A percentile compares a stretch with the other conserved stretches of the same genome.
Evolutionary conservation across 1,140 invertebrate genomes (phyloP).

Genomic region (Homarus americanus): DNA sequence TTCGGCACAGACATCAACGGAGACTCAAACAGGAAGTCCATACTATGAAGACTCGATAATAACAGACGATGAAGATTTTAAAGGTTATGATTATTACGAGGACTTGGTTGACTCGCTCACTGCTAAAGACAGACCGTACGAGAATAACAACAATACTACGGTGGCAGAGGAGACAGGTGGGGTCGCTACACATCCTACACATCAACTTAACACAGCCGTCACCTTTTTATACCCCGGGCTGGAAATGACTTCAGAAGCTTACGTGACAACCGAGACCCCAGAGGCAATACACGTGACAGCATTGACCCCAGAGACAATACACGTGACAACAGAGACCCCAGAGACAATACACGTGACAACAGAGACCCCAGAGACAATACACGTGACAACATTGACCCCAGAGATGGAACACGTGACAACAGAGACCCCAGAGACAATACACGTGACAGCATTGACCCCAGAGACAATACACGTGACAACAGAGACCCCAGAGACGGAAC

Average conservation of each 20-base stretch:
- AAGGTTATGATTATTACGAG: constrained; percentile 63
- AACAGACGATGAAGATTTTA: constrained; percentile 30
- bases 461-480: not conserved
- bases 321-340: too few relatives aligned
- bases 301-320: too few relatives aligned
- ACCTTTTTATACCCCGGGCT: constrained; percentile 15
- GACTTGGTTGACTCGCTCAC: constrained; percentile 43
- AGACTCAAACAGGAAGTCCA: not conserved
- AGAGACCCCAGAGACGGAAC: not conserved
- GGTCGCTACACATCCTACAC: too few relatives aligned
- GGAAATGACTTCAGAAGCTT: not conserved
- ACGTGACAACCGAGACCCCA: too few relatives aligned
- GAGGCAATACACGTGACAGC: too few relatives aligned
- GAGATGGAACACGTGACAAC: too few relatives aligned
- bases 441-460: too few relatives aligned
- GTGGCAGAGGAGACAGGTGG: too few relatives aligned
- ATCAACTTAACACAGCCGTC: too few relatives aligned
- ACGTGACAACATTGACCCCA: too few relatives aligned
- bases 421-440: too few relatives aligned
- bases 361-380: not conserved
- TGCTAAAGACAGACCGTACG: constrained; percentile 46
- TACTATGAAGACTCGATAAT: constrained; percentile 21
- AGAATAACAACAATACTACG: not conserved
- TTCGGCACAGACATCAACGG: not conserved
- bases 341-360: not conserved